Evolutionary conservation across 2,888 invertebrate genomes (phyloP).

Genomic region (Podabrus alpinus): DNA sequence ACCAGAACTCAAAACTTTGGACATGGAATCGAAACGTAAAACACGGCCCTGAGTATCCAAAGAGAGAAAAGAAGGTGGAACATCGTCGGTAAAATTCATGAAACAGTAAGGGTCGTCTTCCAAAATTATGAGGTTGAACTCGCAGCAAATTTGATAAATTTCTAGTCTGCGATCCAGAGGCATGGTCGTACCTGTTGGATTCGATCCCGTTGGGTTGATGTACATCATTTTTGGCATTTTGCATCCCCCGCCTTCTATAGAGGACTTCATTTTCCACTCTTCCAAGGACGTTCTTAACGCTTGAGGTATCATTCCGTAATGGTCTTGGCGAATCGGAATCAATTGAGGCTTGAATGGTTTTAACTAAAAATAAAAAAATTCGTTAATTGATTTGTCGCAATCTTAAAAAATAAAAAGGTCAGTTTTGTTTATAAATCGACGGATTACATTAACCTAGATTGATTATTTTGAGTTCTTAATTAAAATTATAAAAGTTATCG

Average conservation of each 20-base stretch:
- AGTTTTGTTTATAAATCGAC: slow-evolving; percentile 8
- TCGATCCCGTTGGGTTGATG: slow-evolving; percentile 73
- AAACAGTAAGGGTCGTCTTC: slow-evolving; percentile 86
- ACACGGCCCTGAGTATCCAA: slow-evolving; percentile 78
- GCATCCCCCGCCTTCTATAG: slow-evolving; percentile 39
- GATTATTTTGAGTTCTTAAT: slow-evolving; percentile 3
- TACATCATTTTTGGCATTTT: slow-evolving; percentile 75
- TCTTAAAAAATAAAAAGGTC: slow-evolving; percentile 5
- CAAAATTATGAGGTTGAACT: slow-evolving; percentile 75
- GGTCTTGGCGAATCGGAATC: slow-evolving; percentile 71
- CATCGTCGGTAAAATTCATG: slow-evolving; percentile 67
- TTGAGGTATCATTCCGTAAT: slow-evolving; percentile 68
- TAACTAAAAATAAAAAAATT: slow-evolving; percentile 59
- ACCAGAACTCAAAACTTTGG: slow-evolving; percentile 74
- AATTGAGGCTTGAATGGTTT: slow-evolving; percentile 69
- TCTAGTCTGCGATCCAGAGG: slow-evolving; percentile 66
- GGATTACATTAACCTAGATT: slow-evolving; percentile 4
- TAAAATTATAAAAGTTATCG: neutral
- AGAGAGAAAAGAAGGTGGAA: slow-evolving; percentile 70
- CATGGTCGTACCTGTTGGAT: slow-evolving; percentile 75
- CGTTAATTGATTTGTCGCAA: neutral
- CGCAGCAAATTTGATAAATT: slow-evolving; percentile 75
- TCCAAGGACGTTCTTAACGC: slow-evolving; percentile 63
- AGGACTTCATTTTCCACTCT: slow-evolving; percentile 56
- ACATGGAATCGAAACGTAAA: slow-evolving; percentile 76